Evolutionary conservation across 1,140 invertebrate species (phyloP), one percentile per base, ranked within the genome.

Genomic region (Cydia fagiglandana): DNA sequence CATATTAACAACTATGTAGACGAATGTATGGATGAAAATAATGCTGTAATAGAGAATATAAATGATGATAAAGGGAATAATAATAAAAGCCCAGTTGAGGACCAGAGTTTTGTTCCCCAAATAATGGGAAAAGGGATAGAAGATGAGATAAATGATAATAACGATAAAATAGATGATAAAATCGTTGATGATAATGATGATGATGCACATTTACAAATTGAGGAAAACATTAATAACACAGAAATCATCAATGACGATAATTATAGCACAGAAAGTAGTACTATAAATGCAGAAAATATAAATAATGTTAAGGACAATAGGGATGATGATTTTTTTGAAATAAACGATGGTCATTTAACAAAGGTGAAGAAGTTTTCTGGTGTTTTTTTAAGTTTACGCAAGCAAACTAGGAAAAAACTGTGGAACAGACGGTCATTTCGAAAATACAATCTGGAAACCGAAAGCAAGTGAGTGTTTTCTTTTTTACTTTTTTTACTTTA

Each of bases 321-420:
- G 20, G 24, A 0, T 24, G 20, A 24, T 10, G 24, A 61, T 61
- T 10, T 0, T 24, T 50, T n/a, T 13, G 17, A 61, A 61, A 24
- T 24, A 10, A 9, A 61, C 20, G 17, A 10, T 10, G 9, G 9
- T 61, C 0, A 24, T 9, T 20, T 61, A 10, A 66, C 17, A 41
- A 13, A 45, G 20, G 6, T 41, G 38, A 41, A 68, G 10, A 68
- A 45, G 66, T 70, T 70, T 17, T 38, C 30, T 24, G 66, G 66
- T 38, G 66, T 70, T 7, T 70, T 38, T 41, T 12, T 34, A n/a
- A 70, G 66, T 70, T 41, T 70, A 38, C 30, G 66, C 9, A 38
- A 70, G 34, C 45, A 41, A 38, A n/a, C 30, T 34, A 70, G 45
- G 66, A 70, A 20, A 10, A 70, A 70, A 38, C 7, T 70, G n/a